Base-by-base conservation (phyloP, 2,888 invertebrate genomes). In the Actias luna region DNA sequence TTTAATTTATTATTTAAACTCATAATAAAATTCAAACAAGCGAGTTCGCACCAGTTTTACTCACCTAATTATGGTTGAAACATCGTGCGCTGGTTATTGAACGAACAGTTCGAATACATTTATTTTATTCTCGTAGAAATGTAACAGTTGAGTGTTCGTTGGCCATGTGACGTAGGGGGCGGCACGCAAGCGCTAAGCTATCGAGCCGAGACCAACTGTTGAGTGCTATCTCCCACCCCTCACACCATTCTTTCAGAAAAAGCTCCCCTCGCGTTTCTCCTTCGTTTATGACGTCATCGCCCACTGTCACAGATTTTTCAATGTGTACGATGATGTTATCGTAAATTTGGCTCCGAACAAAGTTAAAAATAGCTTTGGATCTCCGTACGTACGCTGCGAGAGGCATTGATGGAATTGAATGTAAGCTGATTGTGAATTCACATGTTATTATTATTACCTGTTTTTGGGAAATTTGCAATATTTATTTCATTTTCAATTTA, bases 161-260 rank as follows among this genome's bases (percentile, higher is more conserved):
- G 74, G 69, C 78, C 80, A 83, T 83, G 84, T 87, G 88, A 81
- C 82, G 84, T 78, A 61, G 74, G 63, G 29, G 70, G 71, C 65
- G 69, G 73, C 87, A 87, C 88, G 89, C 89, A 90, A 86, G 88
- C 88, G 87, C 88, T 80, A 75, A 78, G 73, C 80, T 87, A 88
- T 89, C 83, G 88, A 88, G 84, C 85, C 77, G 79, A 67, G 84
- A 87, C 90, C 89, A 91, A 89, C 91, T 90, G 92, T 92, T 91
- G 89, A 89, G 85, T 85, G 81, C 80, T 75, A 72, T 75, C 78
- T 75, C 74, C 72, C 76, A 69, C 74, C 73, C 69, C 73, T 70
- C 68, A 66, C 69, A 64, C 73, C 77, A 69, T 72, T 71, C 74
- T 76, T 73, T 71, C 71, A 75, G 69, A 72, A 70, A 73, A 68